Base-by-base conservation (phyloP, 2,113 vertebrate genomes). In the Aegithalos caudatus region DNA sequence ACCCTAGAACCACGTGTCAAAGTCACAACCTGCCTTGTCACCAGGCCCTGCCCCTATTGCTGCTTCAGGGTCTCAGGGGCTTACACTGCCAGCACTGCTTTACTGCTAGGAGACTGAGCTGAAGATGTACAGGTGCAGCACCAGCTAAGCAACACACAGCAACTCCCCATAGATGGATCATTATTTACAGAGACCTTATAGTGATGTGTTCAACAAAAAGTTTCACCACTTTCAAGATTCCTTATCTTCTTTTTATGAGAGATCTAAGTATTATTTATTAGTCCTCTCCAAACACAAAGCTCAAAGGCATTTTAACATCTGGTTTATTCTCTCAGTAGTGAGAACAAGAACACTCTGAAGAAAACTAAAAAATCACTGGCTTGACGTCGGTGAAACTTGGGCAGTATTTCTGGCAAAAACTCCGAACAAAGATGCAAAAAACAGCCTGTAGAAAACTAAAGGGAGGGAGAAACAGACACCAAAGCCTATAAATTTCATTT, bases 231-330 rank as follows among this genome's bases (percentile, higher is more conserved):
- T 94, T 87, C 54, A 82, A 65, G 33, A 84, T 17, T 64, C 61
- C 28, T 74, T 88, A 81, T 38, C 56, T 83, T 50, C 60, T 84
- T 81, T 88, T 91, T 56, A 78, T 28, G 31, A 71, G 57, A 81
- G 81, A 76, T 50, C 21, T 54, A 92, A 92, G 53, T 87, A 76
- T 65, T 81, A 91, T 64, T 94, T 95, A 91, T 86, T 81, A 62
- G 31, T 69, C 44, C 67, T 81, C 88, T 91, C 81, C 70, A 92
- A 89, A 94, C 18, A 71, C 81, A 95, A 92, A 72, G 65, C 79
- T 83, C 71, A 70, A 86, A 91, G 76, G 77, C 53, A 61, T 92
- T 72, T 92, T 91, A 71, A 91, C 77, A 92, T 79, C 94, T 95
- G 65, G 20, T 69, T 94, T 89, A 89, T 6, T 86, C 80, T 78